Evolutionary conservation across 1,140 invertebrate genomes (phyloP), one percentile per base, ranked within the genome.

Genomic region (Zaprionus tsacasi): DNA sequence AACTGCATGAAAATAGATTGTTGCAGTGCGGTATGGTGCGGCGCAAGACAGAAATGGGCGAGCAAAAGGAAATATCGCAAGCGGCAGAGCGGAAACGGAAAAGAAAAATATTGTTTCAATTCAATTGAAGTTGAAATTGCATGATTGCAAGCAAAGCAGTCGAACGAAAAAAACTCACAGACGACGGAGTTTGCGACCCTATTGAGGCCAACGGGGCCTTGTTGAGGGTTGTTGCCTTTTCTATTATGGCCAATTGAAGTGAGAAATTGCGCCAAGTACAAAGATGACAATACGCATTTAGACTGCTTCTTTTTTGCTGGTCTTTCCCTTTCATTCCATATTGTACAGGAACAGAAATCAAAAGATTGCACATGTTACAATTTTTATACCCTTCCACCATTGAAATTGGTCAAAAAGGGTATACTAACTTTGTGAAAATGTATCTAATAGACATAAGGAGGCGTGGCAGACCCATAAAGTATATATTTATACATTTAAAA

Each of bases 71-170:
- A 80, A 66, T 77, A 82, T 69, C 59, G 79, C 67, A 86, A 86
- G 82, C 76, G 79, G 54, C 82, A 87, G 69, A 74, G 82, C 82
- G 82, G 79, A 86, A 86, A 79, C 79, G 76, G 67, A 85, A 81
- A 86, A 81, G 79, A 88, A 87, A 82, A 87, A 88, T 88, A 87
- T 87, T 82, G 83, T 87, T 88, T 80, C 69, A 87, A 88, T 82
- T 79, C 83, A 82, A 79, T 87, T 88, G 79, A 64, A 79, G 69
- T 76, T 82, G 76, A 88, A 87, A 82, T 82, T 79, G 76, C 83
- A 79, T 77, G 79, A 88, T 79, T 79, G 72, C 72, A 70, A 69
- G 65, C 72, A 88, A 77, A 67, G 65, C 59, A 81, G 50, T 69
- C 68, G 60, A 75, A 52, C 54, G 50, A 54, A 50, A 63, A 25